Evolutionary conservation across 2,113 vertebrate species (phyloP).

Genomic region (Mesoclemmys tuberculata): DNA sequence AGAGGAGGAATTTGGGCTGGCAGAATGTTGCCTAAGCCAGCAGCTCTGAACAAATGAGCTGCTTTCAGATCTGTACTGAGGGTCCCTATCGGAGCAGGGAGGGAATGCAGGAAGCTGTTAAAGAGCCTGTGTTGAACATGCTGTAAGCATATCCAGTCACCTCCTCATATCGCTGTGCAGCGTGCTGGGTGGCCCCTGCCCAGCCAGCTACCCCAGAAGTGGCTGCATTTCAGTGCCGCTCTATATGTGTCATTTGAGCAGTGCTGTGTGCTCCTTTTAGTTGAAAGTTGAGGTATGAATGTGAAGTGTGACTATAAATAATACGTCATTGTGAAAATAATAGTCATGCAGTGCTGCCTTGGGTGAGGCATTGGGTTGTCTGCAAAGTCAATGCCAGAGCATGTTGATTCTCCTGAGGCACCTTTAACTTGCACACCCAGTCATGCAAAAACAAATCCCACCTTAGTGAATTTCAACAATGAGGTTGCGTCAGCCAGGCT

Average conservation of each 20-base stretch:
- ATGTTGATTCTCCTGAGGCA: conserved; percentile 1
- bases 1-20: background rate
- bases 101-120: background rate
- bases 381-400: background rate
- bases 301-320: background rate
- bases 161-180: background rate
- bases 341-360: background rate
- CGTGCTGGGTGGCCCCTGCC: background rate
- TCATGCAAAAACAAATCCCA: background rate
- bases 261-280: background rate
- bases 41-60: background rate
- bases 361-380: background rate
- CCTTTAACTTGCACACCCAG: conserved; percentile 6
- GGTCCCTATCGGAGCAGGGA: background rate
- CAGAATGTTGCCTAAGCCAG: background rate
- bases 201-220: background rate
- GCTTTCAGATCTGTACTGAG: background rate
- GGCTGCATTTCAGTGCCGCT: background rate
- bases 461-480: conserved; percentile 2
- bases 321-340: background rate
- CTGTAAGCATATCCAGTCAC: background rate
- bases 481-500: background rate
- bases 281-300: background rate
- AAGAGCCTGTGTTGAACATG: background rate
- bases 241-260: background rate